A percentile compares a stretch with the other conserved stretches of the same genome.
Conservation (phyloP, 2,888 invertebrate species). For the Hydrotaea cyrtoneurina region DNA sequence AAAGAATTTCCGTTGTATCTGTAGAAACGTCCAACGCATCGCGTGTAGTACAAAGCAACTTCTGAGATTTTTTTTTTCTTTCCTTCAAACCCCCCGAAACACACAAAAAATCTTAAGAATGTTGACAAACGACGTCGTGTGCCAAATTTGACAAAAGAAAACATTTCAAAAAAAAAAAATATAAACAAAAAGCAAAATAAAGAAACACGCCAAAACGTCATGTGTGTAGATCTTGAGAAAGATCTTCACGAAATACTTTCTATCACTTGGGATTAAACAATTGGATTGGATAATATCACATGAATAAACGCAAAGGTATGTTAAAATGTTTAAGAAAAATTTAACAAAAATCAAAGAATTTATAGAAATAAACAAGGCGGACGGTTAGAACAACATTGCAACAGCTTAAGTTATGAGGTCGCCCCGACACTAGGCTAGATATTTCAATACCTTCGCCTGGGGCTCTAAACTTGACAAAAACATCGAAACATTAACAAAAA, state of each 20-base stretch:
- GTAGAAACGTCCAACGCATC: too few relatives aligned
- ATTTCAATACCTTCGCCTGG: too few relatives aligned
- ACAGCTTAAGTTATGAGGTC: too few relatives aligned
- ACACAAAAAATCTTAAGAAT: slow-evolving; percentile 61
- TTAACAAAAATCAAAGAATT: not conserved
- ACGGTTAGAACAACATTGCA: not conserved
- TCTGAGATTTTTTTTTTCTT: slow-evolving; percentile 48
- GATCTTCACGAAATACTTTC: not conserved
- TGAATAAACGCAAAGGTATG: slow-evolving; percentile 12
- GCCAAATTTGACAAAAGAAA: slow-evolving; percentile 56
- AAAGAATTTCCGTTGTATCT: slow-evolving; percentile 18
- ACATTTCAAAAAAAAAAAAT: slow-evolving; percentile 38
- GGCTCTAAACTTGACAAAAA: too few relatives aligned
- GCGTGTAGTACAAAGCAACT: slow-evolving; percentile 20
- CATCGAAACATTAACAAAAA: too few relatives aligned
- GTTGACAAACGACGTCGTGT: slow-evolving; percentile 49
- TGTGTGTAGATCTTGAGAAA: not conserved
- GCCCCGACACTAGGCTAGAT: too few relatives aligned
- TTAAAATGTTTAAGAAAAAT: not conserved
- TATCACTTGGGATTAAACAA: slow-evolving; percentile 26
- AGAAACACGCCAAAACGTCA: not conserved
- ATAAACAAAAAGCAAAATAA: slow-evolving; percentile 9
- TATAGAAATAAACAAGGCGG: not conserved
- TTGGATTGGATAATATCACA: slow-evolving; percentile 18
- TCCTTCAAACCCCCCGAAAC: not conserved